Evolutionary conservation across 2,888 invertebrate genomes (phyloP), one percentile per base, ranked within the genome.

Genomic region (Metallyticus violacea): DNA sequence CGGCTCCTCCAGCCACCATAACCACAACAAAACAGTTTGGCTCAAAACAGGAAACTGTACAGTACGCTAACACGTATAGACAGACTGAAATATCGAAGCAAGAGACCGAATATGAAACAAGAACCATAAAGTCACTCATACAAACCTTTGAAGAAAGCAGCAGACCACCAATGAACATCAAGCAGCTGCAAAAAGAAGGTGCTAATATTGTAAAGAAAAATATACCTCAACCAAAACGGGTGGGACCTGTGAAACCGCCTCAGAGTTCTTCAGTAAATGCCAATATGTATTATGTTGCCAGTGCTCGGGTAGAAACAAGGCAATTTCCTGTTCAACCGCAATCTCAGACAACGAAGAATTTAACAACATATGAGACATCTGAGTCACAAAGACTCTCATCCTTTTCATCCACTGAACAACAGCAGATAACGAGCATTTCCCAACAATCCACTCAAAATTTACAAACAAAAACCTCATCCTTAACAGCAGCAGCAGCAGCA

Each of bases 81-180:
- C 93, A 0, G 22, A 83, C 76, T 7, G 77, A 83, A 28, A 26
- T n/a, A 7, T 26, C 25, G n/a, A 83, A 2, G 2, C 28, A 83
- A 29, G 83, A 88, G 15, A 87, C 87, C 15, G 76, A 81, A 26
- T 88, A 88, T 82, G 87, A 88, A 30, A 85, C 89, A 62, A 84
- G 79, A 27, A 87, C 88, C n/a, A 83, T 93, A 2, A 92, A 92
- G 87, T 91, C 91, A 82, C 90, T 95, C 62, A 95, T 95, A 83
- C 92, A 93, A 88, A 93, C 93, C 89, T 95, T 95, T 89, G 95
- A 95, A 89, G 93, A 94, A 89, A 94, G 93, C n/a, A 92, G 93
- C n/a, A 91, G 93, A 90, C 94, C 94, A 0, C 90, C 92, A 6
- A 91, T 94, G 90, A 93, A 93, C 86, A 93, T 93, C 89, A 94